Evolutionary conservation across 2,113 vertebrate genomes (phyloP), one percentile per base, ranked within the genome.

Genomic region (Melanotaenia duboulayi): DNA sequence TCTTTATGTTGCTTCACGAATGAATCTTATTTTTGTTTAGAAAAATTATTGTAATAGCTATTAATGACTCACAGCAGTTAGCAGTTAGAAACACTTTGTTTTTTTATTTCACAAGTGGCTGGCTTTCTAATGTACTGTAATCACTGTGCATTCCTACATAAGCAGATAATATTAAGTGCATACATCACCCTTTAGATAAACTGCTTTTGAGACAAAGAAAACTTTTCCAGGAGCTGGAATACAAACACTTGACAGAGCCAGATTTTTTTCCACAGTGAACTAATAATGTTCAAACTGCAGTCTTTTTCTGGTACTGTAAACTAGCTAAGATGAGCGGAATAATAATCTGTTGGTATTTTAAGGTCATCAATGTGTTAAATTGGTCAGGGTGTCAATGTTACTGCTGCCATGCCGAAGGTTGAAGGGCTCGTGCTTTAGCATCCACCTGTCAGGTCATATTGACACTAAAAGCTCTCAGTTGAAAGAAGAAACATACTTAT

Each of bases 391-490:
- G 42, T 46, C 19, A 25, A 46, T 11, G 25, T 28, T 24, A 48
- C 19, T 42, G 35, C 40, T 42, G 12, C 7, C 40, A 42, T 23
- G 20, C 4, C 1, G 23, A 23, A 11, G 24, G 40, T 3, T 37
- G 35, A 62, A 25, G 24, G 23, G 42, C 32, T 63, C 19, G 7
- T 10, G 24, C 24, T 20, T 14, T 42, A 5, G 28, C 60, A n/a
- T 25, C 42, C n/a, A 17, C 23, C 8, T 25, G 16, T 48, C 23
- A 5, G 59, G 59, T 46, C 60, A 48, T n/a, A 2, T 48, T 48
- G 42, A 62, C 60, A 46, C 40, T 62, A 62, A 46, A 62, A 46
- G 42, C 60, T 20, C 24, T 63, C n/a, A 63, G 49, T 44, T 63
- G 42, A 20, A 11, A 8, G 10, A 13, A 20, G 14, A 48, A 28